Evolutionary conservation across 2,797 vertebrate species (phyloP).

Genomic region (Sarcoramphus papa): DNA sequence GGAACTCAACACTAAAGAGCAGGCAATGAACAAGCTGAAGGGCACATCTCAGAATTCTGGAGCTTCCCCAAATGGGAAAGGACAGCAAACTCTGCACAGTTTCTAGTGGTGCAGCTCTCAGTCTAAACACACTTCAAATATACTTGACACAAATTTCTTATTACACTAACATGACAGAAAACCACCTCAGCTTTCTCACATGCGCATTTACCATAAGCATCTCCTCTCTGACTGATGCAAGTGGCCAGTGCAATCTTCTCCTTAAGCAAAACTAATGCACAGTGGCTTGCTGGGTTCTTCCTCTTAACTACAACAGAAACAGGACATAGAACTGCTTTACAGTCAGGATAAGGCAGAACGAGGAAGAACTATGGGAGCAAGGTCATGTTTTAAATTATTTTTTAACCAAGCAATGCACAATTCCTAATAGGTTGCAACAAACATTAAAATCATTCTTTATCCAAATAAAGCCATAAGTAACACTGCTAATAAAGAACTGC

Average conservation of each 20-base stretch:
- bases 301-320: neutral
- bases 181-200: neutral
- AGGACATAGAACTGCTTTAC: neutral
- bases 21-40: neutral
- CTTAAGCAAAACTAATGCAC: neutral
- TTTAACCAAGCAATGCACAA: neutral
- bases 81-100: neutral
- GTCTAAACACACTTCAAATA: neutral
- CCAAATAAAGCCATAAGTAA: neutral
- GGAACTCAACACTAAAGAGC: neutral
- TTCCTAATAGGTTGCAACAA: neutral
- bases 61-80: neutral
- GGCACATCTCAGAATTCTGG: neutral
- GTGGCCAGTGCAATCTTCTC: neutral
- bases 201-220: accelerated
- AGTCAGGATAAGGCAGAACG: neutral
- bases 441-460: neutral
- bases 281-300: neutral
- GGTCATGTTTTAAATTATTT: neutral
- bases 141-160: neutral
- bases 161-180: neutral
- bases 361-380: neutral
- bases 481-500: neutral
- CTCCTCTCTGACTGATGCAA: neutral
- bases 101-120: neutral